phyloP scores from a whole-genome alignment of 2,113 vertebrate genomes.

The Silurus meridionalis region DNA sequence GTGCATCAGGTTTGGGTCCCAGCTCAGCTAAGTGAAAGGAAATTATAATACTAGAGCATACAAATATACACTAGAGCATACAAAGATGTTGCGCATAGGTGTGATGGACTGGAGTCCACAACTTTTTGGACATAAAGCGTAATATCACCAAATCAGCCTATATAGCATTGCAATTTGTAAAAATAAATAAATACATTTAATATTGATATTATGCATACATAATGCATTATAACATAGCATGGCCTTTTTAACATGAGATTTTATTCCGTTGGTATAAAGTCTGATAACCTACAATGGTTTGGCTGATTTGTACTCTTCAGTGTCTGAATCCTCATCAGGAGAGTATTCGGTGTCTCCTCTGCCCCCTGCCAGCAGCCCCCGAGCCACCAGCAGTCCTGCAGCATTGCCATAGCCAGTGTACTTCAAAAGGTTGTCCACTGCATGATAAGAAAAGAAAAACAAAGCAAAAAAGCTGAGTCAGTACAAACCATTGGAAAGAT shows the following conservation, averaged over 20 bases:
- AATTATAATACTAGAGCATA: background rate
- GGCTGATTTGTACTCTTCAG: constrained; percentile 94
- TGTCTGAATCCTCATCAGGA: constrained; percentile 94
- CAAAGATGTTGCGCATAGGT: background rate
- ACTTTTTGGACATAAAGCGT: background rate
- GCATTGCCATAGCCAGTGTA: constrained; percentile 97
- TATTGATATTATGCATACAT: too few relatives aligned
- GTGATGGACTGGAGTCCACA: background rate
- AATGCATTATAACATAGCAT: background rate
- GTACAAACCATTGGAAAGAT: background rate
- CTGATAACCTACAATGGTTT: constrained; percentile 81
- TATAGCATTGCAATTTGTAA: background rate
- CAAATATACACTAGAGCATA: background rate
- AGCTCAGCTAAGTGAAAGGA: background rate
- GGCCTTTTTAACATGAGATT: background rate
- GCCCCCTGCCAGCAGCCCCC: constrained; percentile 89
- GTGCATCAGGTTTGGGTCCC: background rate
- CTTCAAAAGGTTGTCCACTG: constrained; percentile 94
- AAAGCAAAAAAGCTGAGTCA: background rate
- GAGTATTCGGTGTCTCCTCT: constrained; percentile 95
- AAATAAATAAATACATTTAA: too few relatives aligned
- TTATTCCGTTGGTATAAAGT: background rate
- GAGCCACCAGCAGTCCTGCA: constrained; percentile 88
- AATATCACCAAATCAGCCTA: background rate
- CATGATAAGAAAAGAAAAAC: background rate